Evolutionary conservation across 2,888 invertebrate species (phyloP).

Genomic region (Drosophila infuscata): DNA sequence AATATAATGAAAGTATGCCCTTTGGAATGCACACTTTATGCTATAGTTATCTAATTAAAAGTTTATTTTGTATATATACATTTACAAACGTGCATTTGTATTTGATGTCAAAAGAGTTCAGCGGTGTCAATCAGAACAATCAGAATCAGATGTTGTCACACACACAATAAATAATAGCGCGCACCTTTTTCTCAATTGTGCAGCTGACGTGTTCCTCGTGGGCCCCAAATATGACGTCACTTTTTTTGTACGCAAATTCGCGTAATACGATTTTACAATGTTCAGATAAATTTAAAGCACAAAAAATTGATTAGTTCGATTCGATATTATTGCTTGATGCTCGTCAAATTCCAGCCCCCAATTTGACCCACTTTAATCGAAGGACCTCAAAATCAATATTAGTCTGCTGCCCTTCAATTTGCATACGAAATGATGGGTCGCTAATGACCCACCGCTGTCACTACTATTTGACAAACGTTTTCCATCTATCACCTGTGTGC

Average conservation of each 20-base stretch:
- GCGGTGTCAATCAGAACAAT: conserved; percentile 34
- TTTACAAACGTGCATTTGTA: not conserved
- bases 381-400: conserved; percentile 58
- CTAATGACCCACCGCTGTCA: conserved; percentile 28
- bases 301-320: conserved; percentile 1
- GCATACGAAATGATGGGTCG: conserved; percentile 30
- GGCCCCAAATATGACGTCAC: conserved; percentile 50
- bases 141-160: conserved; percentile 31
- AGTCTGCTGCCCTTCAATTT: conserved; percentile 3
- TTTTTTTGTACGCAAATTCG: conserved; percentile 6
- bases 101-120: conserved; percentile 30
- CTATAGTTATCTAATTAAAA: conserved; percentile 26
- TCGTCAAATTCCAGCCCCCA: conserved; percentile 6
- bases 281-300: conserved; percentile 11
- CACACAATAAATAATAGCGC: conserved; percentile 13
- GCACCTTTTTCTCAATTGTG: conserved; percentile 42
- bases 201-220: conserved; percentile 61
- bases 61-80: not conserved
- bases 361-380: conserved; percentile 46
- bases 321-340: conserved; percentile 4
- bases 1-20: conserved; percentile 28
- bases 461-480: conserved; percentile 2
- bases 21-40: conserved; percentile 28
- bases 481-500: conserved; percentile 11
- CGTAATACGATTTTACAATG: conserved; percentile 28